Evolutionary conservation across 2,888 invertebrate genomes (phyloP).

Genomic region (Diplazon laetatorius): DNA sequence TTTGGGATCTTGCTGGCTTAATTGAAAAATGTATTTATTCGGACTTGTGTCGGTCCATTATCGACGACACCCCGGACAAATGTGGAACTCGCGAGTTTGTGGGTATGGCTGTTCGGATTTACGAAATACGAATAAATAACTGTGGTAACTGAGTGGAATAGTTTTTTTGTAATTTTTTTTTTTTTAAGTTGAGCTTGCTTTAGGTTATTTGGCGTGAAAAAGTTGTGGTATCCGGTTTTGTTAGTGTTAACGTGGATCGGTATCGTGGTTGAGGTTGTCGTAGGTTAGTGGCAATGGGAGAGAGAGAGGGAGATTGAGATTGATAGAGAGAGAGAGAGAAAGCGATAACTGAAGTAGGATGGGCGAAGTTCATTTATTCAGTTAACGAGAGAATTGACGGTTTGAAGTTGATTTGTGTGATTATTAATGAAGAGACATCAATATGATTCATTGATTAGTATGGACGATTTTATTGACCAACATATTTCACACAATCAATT

Average conservation of each 20-base stretch:
- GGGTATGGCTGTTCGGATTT: not conserved
- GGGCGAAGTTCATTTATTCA: not conserved
- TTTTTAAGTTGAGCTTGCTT: too few species aligned
- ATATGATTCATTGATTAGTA: slow-evolving; percentile 50
- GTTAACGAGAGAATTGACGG: not conserved
- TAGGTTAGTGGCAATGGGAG: too few species aligned
- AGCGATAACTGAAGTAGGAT: too few species aligned
- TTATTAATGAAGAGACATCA: slow-evolving; percentile 10
- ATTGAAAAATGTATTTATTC: slow-evolving; percentile 20
- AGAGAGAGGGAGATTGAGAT: not conserved
- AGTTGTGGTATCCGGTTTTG: too few species aligned
- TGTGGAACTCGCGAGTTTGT: not conserved
- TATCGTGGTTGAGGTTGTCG: too few species aligned
- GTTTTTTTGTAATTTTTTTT: too few species aligned
- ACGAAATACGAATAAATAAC: not conserved
- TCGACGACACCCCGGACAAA: not conserved
- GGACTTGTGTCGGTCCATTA: not conserved
- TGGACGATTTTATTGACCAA: slow-evolving; percentile 41
- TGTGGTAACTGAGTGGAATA: too few species aligned
- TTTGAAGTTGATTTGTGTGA: not conserved
- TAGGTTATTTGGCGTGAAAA: too few species aligned
- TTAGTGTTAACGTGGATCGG: too few species aligned
- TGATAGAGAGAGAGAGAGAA: not conserved
- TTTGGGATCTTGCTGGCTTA: not conserved
- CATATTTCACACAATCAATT: slow-evolving; percentile 43